Evolutionary conservation across 2,888 invertebrate species (phyloP), one percentile per base, ranked within the genome.

Genomic region (Apodemia zela): DNA sequence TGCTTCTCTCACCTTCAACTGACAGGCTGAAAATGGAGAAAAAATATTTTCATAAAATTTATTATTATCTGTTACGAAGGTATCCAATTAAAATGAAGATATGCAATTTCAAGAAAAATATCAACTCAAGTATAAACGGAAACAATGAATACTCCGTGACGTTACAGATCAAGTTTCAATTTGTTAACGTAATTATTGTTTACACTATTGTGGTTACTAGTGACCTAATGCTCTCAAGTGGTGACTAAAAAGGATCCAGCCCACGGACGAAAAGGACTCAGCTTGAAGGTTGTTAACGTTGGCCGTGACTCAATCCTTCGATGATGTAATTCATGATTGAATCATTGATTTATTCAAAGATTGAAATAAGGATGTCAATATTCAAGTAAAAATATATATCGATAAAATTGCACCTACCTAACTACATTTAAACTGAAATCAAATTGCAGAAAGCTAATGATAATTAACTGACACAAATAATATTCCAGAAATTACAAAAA

Each of bases 231-330:
- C 71, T 71, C 73, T 77, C 75, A 77, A 71, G 68, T 74, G 80
- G 80, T 89, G 89, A 89, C 88, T 89, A 87, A 89, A 51, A 86
- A 82, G 79, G 79, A 78, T 80, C 79, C 79, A 75, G 73, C 85
- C 87, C 82, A 87, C 89, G 79, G 75, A 74, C 72, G 61, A 73
- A 74, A 80, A 87, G 87, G 86, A 87, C 79, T 78, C 74, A 74
- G 75, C 74, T 71, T 67, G 57, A 68, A 75, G 71, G 70, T 69
- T 78, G 74, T 13, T 38, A 38, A 7, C 80, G 78, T 81, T 82
- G 85, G 75, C 87, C 85, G 73, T 89, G 90, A 89, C 82, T 90
- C 88, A 89, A 84, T 82, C 83, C 81, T 82, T 85, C 81, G 82
- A 79, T 90, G 89, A 90, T 88, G 90, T 81, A 89, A 90, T 83